Evolutionary conservation across 2,797 vertebrate species (phyloP).

Genomic region (Paramormyrops hopkinsi): DNA sequence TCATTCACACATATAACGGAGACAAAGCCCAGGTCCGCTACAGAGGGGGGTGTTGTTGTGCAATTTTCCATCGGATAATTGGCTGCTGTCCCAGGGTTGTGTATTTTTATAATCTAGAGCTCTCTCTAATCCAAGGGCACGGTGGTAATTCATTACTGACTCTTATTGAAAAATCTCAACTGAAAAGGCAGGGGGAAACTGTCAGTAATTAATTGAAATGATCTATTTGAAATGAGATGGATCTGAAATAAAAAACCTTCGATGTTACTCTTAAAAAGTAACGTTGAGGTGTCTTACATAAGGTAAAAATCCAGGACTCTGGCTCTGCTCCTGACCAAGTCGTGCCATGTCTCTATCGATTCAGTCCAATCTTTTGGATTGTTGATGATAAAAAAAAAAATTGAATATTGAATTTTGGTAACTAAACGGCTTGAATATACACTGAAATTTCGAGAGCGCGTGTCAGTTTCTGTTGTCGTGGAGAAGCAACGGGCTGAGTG

Average conservation of each 20-base stretch:
- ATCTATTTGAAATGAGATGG: neutral
- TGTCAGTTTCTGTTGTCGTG: neutral
- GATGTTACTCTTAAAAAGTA: neutral
- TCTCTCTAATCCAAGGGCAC: constrained; percentile 3
- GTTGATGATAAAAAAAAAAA: neutral
- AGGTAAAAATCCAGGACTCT: neutral
- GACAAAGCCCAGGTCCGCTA: neutral
- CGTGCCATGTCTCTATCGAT: neutral
- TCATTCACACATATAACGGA: neutral
- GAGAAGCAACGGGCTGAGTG: neutral
- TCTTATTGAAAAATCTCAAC: neutral
- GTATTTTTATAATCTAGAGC: constrained; percentile 11
- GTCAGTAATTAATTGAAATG: neutral
- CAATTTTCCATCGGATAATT: neutral
- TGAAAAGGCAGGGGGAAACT: neutral
- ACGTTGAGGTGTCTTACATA: neutral
- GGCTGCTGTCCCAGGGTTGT: neutral
- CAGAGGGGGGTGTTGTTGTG: neutral
- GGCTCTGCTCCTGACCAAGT: neutral
- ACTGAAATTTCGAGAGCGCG: neutral
- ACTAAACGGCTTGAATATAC: neutral
- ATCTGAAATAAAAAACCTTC: neutral
- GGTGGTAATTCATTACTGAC: neutral
- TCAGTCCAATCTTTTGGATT: neutral
- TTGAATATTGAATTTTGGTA: neutral